Evolutionary conservation across 2,113 vertebrate species (phyloP).

Genomic region (Nothocercus nigrocapillus): DNA sequence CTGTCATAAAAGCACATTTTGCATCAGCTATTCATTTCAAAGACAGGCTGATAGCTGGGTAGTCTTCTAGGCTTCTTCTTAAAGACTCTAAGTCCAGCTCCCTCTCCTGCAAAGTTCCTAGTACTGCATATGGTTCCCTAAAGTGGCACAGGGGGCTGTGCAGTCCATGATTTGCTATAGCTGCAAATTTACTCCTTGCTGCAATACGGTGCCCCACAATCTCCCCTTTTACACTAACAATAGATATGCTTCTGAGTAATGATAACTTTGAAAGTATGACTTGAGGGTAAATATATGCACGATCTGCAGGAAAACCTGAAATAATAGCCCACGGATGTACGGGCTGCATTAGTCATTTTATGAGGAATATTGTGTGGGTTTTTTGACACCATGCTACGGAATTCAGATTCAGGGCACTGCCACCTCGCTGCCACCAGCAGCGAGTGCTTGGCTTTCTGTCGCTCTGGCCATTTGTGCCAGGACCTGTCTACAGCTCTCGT

Average conservation of each 20-base stretch:
- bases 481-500: background rate
- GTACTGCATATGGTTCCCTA: background rate
- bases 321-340: background rate
- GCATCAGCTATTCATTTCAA: background rate
- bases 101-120: background rate
- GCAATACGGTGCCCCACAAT: no score
- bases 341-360: background rate
- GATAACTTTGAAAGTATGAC: background rate
- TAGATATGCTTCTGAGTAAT: background rate
- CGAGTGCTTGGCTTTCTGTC: background rate
- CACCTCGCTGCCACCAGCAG: conserved; percentile 3
- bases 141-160: background rate
- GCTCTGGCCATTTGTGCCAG: conserved; percentile 16
- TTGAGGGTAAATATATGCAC: background rate
- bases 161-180: accelerated
- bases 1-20: background rate
- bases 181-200: background rate
- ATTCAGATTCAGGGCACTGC: background rate
- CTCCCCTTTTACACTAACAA: background rate
- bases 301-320: background rate
- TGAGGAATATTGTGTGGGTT: background rate
- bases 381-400: background rate
- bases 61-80: background rate
- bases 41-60: accelerated
- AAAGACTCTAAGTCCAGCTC: background rate